These are phyloP conservation scores for Rhegmatorhina hoffmannsi DNA, from an alignment of 2,113 vertebrate species.

Conservation along the genomic window DNA sequence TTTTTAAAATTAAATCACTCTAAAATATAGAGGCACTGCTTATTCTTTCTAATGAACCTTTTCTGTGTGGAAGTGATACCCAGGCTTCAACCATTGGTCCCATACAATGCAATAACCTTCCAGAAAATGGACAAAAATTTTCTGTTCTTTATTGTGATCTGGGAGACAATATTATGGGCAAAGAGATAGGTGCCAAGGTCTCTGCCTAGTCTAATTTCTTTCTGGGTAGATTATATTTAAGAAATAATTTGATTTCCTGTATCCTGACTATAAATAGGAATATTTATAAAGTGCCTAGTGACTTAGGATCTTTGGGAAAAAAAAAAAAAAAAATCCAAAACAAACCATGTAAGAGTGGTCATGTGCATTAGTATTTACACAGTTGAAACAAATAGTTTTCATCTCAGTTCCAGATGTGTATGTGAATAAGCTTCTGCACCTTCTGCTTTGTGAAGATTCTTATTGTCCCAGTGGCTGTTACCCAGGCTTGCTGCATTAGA, in stretches of 20 bases:
- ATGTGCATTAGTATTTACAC: background rate
- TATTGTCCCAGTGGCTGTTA: background rate
- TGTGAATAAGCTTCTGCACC: background rate
- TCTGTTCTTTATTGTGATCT: background rate
- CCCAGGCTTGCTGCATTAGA: background rate
- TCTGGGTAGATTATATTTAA: background rate
- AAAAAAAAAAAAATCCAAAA: too few species aligned
- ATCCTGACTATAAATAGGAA: background rate
- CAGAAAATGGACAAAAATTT: background rate
- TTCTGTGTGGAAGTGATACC: background rate
- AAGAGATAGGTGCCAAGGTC: background rate
- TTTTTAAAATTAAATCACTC: background rate
- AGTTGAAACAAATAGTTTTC: background rate
- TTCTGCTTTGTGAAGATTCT: background rate
- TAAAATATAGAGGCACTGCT: background rate
- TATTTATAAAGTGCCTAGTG: background rate
- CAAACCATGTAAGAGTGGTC: rapidly evolving
- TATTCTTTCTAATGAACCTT: background rate
- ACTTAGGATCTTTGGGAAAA: background rate
- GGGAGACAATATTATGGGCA: background rate
- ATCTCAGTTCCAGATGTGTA: background rate
- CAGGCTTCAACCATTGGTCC: background rate
- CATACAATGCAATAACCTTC: background rate
- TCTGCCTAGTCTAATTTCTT: background rate
- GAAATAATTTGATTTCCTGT: background rate